Base-by-base conservation (phyloP, 1,140 invertebrate genomes). In the Penaeus vannamei region DNA sequence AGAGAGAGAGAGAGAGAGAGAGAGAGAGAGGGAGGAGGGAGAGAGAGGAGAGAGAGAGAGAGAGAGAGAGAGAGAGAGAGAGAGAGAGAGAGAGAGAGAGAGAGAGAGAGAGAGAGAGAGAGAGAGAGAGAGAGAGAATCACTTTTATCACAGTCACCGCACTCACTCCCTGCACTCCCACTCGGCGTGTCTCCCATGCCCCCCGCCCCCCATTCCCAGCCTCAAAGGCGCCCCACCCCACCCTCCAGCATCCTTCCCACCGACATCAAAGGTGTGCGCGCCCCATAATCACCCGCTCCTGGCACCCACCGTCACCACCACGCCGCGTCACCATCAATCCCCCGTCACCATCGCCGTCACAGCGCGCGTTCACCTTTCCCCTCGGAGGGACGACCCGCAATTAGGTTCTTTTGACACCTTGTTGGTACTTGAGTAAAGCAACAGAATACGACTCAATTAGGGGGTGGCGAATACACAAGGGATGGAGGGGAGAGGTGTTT, bases 381-480 rank as follows among this genome's bases (percentile, higher is more conserved):
- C 72, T 29, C 60, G 20, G 42, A 26, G 62, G 22, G 36, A 66
- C 36, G 77, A 61, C 7, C 59, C 86, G 61, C 86, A 87, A 87
- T 87, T 87, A 83, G 86, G 76, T 26, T 69, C 86, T 87, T 87
- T 87, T 87, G 86, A 87, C 86, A 87, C 86, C 79, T 72, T 83
- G 86, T 87, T 82, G 79, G 86, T 82, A 82, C 86, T 87, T 87
- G 86, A 87, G 86, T 23, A 83, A 76, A 82, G 80, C 79, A 66
- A 60, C 61, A 81, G 86, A 87, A 87, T 87, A 82, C 80, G 79
- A 72, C 86, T 87, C 86, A 87, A 87, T 87, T 87, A 87, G 86
- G 61, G 80, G 86, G 61, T 60, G 36, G 62, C 42, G 61, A 72
- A 82, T 83, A 82, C 79, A 42, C n/a, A 80, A 62, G 85, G 60